Conservation (phyloP, 2,797 vertebrate species). For the Prionace glauca region DNA sequence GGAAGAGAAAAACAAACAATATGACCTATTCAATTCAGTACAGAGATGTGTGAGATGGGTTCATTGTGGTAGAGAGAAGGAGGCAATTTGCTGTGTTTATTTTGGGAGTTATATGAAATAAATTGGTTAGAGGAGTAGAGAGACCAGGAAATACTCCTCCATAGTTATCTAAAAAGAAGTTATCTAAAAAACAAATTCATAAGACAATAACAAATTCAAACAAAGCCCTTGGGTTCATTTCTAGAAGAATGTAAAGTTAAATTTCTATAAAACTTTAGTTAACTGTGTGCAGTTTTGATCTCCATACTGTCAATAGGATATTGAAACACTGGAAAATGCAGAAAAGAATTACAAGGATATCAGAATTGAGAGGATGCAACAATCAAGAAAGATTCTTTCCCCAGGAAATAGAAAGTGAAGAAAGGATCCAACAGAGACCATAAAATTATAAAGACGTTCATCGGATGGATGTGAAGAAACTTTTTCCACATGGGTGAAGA, state of each 20-base stretch:
- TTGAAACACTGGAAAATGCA: too few relatives aligned
- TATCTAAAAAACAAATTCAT: too few relatives aligned
- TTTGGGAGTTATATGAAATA: not conserved
- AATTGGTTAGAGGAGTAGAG: not conserved
- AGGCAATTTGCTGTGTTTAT: not conserved
- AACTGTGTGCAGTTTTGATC: not conserved
- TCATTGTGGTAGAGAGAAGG: not conserved
- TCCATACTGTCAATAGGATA: too few relatives aligned
- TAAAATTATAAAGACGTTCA: not conserved
- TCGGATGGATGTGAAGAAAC: too few relatives aligned
- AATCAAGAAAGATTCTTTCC: not conserved
- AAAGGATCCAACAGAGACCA: not conserved
- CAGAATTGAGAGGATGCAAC: too few relatives aligned
- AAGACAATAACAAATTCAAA: too few relatives aligned
- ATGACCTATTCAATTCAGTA: not conserved
- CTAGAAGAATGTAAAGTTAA: not conserved
- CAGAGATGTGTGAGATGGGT: not conserved
- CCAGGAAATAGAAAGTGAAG: not conserved
- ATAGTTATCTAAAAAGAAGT: too few relatives aligned
- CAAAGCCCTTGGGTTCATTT: too few relatives aligned
- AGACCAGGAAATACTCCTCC: too few relatives aligned
- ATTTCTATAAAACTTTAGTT: not conserved
- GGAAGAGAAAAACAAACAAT: too few relatives aligned
- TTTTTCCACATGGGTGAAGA: too few relatives aligned
- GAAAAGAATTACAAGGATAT: too few relatives aligned